Percentiles rank a stretch among this genome's conserved stretches.
Evolutionary conservation across 2,113 vertebrate genomes (phyloP).

Genomic region (Hystrix brachyura): DNA sequence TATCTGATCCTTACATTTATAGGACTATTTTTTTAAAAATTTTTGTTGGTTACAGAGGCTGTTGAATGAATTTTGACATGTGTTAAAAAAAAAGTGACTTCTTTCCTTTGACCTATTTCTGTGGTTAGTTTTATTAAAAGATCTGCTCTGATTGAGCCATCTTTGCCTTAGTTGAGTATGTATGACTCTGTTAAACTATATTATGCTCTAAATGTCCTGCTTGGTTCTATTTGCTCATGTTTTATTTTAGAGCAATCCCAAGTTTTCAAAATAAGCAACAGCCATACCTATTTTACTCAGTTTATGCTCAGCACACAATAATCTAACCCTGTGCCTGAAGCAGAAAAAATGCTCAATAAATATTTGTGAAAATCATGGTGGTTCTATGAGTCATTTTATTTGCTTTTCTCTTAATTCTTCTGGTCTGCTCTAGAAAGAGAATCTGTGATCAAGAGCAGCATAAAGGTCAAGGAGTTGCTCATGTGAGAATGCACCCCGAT

Average conservation of each 20-base stretch:
- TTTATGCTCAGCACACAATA: background rate
- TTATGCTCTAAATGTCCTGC: background rate
- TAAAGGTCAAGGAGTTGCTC: conserved; percentile 34
- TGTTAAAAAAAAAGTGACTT: background rate
- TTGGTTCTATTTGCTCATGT: background rate
- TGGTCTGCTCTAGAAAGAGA: conserved; percentile 57
- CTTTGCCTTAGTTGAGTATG: conserved; percentile 26
- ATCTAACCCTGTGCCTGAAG: background rate
- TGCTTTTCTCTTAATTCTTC: conserved; percentile 37
- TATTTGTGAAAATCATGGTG: conserved; percentile 52
- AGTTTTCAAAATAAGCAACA: conserved; percentile 51
- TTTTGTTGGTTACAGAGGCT: background rate
- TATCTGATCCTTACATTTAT: conserved; percentile 34
- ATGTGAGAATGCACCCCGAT: background rate
- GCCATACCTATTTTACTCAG: background rate
- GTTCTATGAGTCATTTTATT: conserved; percentile 48
- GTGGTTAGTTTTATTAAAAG: background rate
- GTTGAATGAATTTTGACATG: background rate
- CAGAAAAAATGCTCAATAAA: conserved; percentile 61
- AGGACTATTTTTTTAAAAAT: conserved; percentile 7
- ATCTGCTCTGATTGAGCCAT: conserved; percentile 13
- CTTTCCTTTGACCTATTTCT: conserved; percentile 26
- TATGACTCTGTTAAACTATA: background rate
- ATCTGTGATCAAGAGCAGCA: conserved; percentile 23
- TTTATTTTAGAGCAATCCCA: background rate